phyloP scores from a whole-genome alignment of 2,888 invertebrate species.

The Lasioglossum vierecki region DNA sequence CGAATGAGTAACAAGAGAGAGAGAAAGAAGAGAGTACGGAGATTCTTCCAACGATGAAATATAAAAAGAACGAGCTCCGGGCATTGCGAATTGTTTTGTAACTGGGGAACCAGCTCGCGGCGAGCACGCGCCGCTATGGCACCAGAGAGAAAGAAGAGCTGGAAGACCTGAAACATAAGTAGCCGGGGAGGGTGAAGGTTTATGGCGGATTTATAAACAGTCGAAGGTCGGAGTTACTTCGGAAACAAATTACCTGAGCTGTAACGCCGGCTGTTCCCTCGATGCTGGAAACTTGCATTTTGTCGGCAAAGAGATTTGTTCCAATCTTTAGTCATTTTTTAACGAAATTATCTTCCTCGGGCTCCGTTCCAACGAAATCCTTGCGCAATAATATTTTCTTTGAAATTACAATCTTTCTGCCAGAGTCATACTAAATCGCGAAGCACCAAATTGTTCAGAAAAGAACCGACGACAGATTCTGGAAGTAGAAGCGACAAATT shows the following conservation, averaged over 20 bases:
- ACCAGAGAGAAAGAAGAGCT: slow-evolving; percentile 20
- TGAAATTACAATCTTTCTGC: too few relatives aligned
- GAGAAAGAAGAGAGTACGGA: neutral
- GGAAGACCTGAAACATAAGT: slow-evolving; percentile 34
- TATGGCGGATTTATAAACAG: slow-evolving; percentile 50
- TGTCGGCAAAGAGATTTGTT: neutral
- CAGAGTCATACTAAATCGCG: too few relatives aligned
- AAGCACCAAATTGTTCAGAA: too few relatives aligned
- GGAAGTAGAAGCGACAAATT: too few relatives aligned
- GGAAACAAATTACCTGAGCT: slow-evolving; percentile 22
- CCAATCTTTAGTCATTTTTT: neutral
- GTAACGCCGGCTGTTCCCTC: neutral
- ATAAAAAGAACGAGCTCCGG: slow-evolving; percentile 1
- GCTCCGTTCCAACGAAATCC: too few relatives aligned
- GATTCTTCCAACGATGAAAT: neutral
- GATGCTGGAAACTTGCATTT: neutral
- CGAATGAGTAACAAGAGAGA: neutral
- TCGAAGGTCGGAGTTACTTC: slow-evolving; percentile 47
- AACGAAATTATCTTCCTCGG: too few relatives aligned
- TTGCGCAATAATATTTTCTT: too few relatives aligned
- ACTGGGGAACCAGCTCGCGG: neutral
- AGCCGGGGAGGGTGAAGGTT: slow-evolving; percentile 49
- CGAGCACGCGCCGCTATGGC: neutral
- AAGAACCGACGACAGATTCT: too few relatives aligned
- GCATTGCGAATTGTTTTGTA: neutral